Base-by-base conservation (phyloP, 2,113 vertebrate genomes). In the Chloropsis cyanopogon region DNA sequence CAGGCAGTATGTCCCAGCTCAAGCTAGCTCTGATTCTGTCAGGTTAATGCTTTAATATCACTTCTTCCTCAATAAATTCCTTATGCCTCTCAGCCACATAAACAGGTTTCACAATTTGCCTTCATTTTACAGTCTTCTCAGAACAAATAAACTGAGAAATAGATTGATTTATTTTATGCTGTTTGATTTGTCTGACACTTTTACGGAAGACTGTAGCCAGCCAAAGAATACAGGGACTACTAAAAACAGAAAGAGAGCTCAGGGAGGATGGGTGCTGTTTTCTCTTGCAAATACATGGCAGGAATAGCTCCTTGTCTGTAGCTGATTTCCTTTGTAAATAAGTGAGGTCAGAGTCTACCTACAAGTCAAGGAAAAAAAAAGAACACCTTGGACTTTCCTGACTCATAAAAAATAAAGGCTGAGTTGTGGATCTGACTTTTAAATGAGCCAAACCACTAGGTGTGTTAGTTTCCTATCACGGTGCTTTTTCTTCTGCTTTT, bases 131-230 rank as follows among this genome's bases (percentile, higher is more conserved):
- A 86, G 37, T 37, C 24, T 59, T 61, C 77, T 87, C 86, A 65
- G 37, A 57, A 59, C 50, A 91, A 86, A 78, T 92, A 96, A 93
- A 86, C 66, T 65, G 46, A 26, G 66, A 92, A 94, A 93, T 70
- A 2, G 26, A 80, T 59, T 65, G 37, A 91, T 93, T 89, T 88
- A 77, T 95, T 91, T 89, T 46, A 82, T 63, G 39, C 7, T 59
- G 33, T 66, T 91, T 91, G 75, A 83, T 69, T 44, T 90, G 42
- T 42, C 41, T 94, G 83, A 82, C 56, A 60, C 12, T 89, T 91
- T 91, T 65, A 92, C 50, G 46, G 73, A 75, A 44, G 42, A 28
- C 22, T 60, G 75, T 53, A 73, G 17, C 50, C 37, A 69, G 85
- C 75, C 92, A 93, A 82, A 71, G 47, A 95, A 81, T 59, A 83